Conservation (phyloP, 2,113 vertebrate genomes). For the Psilopogon haemacephalus region DNA sequence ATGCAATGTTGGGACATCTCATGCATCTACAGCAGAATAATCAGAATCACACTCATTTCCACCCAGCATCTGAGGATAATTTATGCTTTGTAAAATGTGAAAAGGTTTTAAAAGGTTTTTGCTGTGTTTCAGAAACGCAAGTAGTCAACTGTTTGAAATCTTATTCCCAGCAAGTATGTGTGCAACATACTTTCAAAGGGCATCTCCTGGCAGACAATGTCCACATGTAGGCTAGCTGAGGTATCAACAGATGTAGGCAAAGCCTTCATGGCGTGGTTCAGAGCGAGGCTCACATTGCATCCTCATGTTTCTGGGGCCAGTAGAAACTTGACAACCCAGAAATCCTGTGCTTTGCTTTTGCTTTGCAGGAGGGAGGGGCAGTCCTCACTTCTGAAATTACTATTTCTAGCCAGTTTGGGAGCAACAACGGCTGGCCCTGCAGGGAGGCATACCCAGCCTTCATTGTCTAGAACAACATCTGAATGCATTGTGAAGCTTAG, state of each 20-base stretch:
- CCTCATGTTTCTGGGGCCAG: slow-evolving; percentile 23
- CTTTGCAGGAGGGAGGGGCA: background rate
- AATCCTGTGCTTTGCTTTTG: background rate
- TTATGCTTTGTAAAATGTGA: background rate
- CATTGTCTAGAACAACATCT: background rate
- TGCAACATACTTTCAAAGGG: background rate
- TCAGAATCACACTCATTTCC: background rate
- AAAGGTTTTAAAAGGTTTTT: background rate
- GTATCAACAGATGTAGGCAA: slow-evolving; percentile 14
- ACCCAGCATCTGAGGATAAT: background rate
- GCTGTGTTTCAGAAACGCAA: background rate
- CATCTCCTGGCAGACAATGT: slow-evolving; percentile 9
- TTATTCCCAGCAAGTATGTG: slow-evolving; percentile 17
- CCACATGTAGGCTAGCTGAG: background rate
- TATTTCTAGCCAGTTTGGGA: slow-evolving; percentile 18
- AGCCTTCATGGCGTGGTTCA: background rate
- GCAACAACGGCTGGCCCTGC: background rate
- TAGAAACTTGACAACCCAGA: slow-evolving; percentile 19
- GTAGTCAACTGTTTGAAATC: background rate
- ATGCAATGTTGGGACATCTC: background rate
- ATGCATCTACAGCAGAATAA: background rate
- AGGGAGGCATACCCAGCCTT: background rate
- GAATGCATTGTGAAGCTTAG: background rate
- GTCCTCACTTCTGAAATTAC: background rate
- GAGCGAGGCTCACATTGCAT: background rate